These are phyloP conservation scores for Colinus virginianus DNA, from an alignment of 2,113 vertebrate species.

Conservation along the genomic window DNA sequence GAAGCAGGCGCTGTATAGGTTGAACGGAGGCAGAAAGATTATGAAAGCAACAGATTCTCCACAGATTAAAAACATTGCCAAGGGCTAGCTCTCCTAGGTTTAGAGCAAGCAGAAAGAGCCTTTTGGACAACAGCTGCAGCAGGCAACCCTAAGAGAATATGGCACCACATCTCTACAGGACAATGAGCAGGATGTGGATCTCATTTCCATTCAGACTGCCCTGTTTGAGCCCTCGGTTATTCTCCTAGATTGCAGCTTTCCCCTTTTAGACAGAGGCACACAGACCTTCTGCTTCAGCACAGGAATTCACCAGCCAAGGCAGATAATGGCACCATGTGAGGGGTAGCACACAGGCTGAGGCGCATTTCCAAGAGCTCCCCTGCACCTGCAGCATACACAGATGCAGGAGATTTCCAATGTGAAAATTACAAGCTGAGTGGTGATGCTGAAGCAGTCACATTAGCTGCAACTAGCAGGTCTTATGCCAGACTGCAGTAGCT, in stretches of 20 bases:
- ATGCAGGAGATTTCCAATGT: not conserved
- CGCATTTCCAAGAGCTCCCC: constrained; percentile 45
- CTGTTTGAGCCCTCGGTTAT: not conserved
- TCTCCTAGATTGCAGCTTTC: not conserved
- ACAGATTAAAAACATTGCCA: not conserved
- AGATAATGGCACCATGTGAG: constrained; percentile 6
- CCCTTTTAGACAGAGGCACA: not conserved
- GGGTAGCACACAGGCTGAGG: not conserved
- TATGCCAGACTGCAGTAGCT: constrained; percentile 53
- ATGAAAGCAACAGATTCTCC: not conserved
- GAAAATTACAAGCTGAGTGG: not conserved
- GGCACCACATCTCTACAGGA: not conserved
- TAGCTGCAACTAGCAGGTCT: constrained; percentile 19
- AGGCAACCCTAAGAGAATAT: not conserved
- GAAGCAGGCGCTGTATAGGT: not conserved
- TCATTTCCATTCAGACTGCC: not conserved
- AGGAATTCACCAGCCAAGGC: constrained; percentile 42
- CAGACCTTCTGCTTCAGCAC: not conserved
- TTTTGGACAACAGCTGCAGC: not conserved
- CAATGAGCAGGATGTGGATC: not conserved
- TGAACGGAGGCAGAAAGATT: not conserved
- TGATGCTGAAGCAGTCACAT: not conserved
- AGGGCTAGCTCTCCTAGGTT: not conserved
- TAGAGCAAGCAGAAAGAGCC: not conserved
- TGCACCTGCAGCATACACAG: not conserved